phyloP scores from a whole-genome alignment of 1,140 invertebrate genomes.

The Drosophila azteca region DNA sequence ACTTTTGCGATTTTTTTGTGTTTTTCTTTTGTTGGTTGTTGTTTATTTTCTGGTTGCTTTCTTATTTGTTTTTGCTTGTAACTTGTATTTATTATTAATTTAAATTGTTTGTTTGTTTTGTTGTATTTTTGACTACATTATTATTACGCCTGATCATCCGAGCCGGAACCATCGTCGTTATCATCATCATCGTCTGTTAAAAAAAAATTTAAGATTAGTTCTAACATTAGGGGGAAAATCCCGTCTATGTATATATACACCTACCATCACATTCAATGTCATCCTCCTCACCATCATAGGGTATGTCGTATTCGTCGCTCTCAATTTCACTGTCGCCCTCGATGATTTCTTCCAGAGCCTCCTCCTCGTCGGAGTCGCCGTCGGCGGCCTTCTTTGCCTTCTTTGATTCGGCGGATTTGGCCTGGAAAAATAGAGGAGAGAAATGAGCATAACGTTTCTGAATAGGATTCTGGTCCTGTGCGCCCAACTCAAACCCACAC shows the following conservation, averaged over 20 bases:
- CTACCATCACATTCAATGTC: slow-evolving; percentile 82
- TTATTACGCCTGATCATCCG: slow-evolving; percentile 83
- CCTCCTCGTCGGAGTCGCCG: slow-evolving; percentile 79
- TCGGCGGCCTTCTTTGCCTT: slow-evolving; percentile 83
- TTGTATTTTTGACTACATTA: slow-evolving; percentile 83
- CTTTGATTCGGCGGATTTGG: slow-evolving; percentile 83
- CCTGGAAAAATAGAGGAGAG: slow-evolving; percentile 50
- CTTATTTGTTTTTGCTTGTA: slow-evolving; percentile 71
- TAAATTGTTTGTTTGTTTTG: slow-evolving; percentile 73
- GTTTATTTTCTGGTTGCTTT: slow-evolving; percentile 53
- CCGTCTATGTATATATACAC: not conserved
- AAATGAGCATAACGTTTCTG: slow-evolving; percentile 9
- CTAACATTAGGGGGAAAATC: not conserved
- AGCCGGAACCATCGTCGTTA: slow-evolving; percentile 82
- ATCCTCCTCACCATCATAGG: slow-evolving; percentile 82
- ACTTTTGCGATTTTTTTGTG: slow-evolving; percentile 82
- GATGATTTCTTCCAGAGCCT: slow-evolving; percentile 76
- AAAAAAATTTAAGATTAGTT: slow-evolving; percentile 14
- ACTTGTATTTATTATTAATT: slow-evolving; percentile 82
- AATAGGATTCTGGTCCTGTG: slow-evolving; percentile 32
- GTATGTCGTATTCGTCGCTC: slow-evolving; percentile 82
- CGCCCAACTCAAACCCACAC: slow-evolving; percentile 65
- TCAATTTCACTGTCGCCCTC: slow-evolving; percentile 83
- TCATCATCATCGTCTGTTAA: slow-evolving; percentile 78
- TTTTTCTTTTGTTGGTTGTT: slow-evolving; percentile 53